Evolutionary conservation across 2,113 vertebrate species (phyloP).

Genomic region (Meles meles): DNA sequence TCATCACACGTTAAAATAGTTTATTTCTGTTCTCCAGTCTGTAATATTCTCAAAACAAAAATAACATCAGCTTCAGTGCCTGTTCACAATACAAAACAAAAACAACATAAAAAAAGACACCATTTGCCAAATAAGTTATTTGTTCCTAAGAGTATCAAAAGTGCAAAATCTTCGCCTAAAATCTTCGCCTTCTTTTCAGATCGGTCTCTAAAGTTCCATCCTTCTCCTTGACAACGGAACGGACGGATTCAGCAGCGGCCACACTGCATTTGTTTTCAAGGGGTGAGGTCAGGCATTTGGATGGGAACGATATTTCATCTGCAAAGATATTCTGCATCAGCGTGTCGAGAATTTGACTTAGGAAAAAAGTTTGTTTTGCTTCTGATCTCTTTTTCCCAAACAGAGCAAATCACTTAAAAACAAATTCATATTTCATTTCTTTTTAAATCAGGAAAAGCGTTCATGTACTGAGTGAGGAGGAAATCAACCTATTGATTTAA

Average conservation of each 20-base stretch:
- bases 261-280: not conserved
- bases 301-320: not conserved
- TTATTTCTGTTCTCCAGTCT: constrained; percentile 85
- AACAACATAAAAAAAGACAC: constrained; percentile 73
- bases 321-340: not conserved
- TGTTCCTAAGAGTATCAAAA: constrained; percentile 83
- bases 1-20: constrained; percentile 86
- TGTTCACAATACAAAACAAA: constrained; percentile 81
- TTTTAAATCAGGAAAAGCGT: not conserved
- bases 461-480: not conserved
- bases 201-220: constrained; percentile 44
- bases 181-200: constrained; percentile 74
- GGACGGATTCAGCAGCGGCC: not conserved
- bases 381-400: not conserved
- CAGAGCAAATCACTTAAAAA: not conserved
- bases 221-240: not conserved
- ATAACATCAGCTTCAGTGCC: constrained; percentile 77
- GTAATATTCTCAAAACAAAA: constrained; percentile 77
- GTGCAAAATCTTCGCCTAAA: constrained; percentile 85
- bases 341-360: not conserved
- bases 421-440: not conserved
- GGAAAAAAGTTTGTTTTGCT: not conserved
- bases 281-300: not conserved
- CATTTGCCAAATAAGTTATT: constrained; percentile 85
- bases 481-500: not conserved